Conservation (phyloP, 2,888 invertebrate species). For the Drosophila stalkeri region DNA sequence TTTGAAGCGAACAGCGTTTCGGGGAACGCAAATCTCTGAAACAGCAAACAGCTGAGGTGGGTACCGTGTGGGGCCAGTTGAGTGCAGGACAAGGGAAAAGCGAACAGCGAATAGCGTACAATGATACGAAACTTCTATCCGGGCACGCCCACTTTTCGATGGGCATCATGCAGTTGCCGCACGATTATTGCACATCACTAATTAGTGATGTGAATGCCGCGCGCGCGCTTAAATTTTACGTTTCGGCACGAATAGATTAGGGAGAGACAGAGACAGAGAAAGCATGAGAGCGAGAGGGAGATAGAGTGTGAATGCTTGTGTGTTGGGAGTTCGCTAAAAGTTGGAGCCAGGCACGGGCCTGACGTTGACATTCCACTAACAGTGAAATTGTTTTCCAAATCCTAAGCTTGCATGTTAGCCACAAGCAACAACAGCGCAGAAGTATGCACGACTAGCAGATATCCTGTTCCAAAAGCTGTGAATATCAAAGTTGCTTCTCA, state of each 20-base stretch:
- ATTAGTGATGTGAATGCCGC: conserved; percentile 68
- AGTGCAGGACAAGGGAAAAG: too few relatives aligned
- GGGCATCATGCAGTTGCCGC: conserved; percentile 27
- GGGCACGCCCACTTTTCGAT: conserved; percentile 1
- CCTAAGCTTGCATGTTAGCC: conserved; percentile 77
- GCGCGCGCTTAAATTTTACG: conserved; percentile 65
- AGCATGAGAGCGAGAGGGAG: not conserved
- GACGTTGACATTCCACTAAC: conserved; percentile 79
- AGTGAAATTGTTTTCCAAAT: conserved; percentile 79
- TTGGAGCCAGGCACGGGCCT: conserved; percentile 43
- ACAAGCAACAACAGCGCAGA: conserved; percentile 50
- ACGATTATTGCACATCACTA: conserved; percentile 80
- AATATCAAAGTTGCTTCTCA: too few relatives aligned
- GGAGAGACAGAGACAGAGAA: not conserved
- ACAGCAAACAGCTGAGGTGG: not conserved
- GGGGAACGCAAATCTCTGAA: conserved; percentile 39
- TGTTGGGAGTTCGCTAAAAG: conserved; percentile 8
- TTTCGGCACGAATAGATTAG: conserved; percentile 45
- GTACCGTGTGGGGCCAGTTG: too few relatives aligned
- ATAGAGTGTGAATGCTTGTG: not conserved
- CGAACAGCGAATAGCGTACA: not conserved
- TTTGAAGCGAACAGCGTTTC: conserved; percentile 49
- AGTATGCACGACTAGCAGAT: not conserved
- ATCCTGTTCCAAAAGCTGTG: not conserved
- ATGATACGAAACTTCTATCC: not conserved